Conservation (phyloP, 2,113 vertebrate genomes). For the Ranitomeya imitator region DNA sequence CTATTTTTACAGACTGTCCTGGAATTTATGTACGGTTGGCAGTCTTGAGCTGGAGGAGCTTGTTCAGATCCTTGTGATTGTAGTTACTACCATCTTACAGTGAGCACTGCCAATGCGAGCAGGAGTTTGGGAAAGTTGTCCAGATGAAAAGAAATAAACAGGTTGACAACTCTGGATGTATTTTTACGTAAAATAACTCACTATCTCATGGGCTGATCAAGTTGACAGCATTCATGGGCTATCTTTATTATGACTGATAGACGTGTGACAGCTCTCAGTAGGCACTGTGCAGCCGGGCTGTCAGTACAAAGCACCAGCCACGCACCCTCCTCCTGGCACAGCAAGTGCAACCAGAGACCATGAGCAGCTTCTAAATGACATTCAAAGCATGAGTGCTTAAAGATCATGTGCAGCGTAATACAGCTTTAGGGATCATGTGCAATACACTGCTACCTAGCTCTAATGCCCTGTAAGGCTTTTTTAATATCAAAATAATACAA, state of each 20-base stretch:
- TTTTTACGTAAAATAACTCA: not conserved
- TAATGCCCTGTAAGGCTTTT: slow-evolving; percentile 33
- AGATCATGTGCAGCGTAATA: slow-evolving; percentile 49
- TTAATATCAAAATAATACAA: slow-evolving; percentile 14
- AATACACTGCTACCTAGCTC: slow-evolving; percentile 5
- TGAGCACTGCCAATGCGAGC: too few relatives aligned
- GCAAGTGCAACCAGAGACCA: slow-evolving; percentile 17
- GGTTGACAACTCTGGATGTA: not conserved
- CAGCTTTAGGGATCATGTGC: slow-evolving; percentile 48
- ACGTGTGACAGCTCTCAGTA: not conserved
- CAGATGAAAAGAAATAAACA: too few relatives aligned
- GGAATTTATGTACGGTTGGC: too few relatives aligned
- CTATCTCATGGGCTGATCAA: not conserved
- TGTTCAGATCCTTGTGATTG: too few relatives aligned
- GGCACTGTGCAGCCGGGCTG: slow-evolving; percentile 16
- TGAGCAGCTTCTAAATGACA: slow-evolving; percentile 28
- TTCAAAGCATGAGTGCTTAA: slow-evolving; percentile 25
- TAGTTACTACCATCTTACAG: too few relatives aligned
- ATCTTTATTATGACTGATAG: not conserved
- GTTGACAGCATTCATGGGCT: not conserved
- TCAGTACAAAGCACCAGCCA: slow-evolving; percentile 1
- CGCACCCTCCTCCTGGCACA: slow-evolving; percentile 22
- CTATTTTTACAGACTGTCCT: too few relatives aligned
- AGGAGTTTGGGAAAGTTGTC: too few relatives aligned
- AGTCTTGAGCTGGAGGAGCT: too few relatives aligned